Base-by-base conservation (phyloP, 2,888 invertebrate genomes). In the Coleophora flavipennella region DNA sequence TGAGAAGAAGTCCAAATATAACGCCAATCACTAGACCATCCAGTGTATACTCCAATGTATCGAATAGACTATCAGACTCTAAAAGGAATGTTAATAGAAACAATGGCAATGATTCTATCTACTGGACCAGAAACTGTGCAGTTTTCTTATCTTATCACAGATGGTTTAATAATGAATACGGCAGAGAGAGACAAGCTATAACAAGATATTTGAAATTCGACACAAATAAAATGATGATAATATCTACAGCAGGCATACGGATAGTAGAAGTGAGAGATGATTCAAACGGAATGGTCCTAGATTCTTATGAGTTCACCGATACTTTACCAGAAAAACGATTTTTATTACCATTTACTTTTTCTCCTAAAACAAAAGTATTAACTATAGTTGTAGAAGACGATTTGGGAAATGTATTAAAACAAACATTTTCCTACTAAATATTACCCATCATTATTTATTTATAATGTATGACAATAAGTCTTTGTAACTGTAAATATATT, bases 381-480 rank as follows among this genome's bases (percentile, higher is more conserved):
- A 87, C 86, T 34, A 85, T 91, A 54, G 86, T 91, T 39, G 89
- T 89, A 32, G 90, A 90, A 69, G 91, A 91, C 55, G 88, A 90
- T 48, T 67, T 86, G 48, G 91, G 91, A 51, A 89, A 89, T 62
- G 87, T 91, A 48, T 72, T 91, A 43, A 91, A 90, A 70, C 86
- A 88, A 62, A 85, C 87, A 51, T 84, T 88, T 70, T 85, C 88
- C 7, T 85, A 86, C 63, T 85, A 65, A 64, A 51, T 41, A 36
- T n/a, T n/a, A n/a, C n/a, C n/a, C n/a, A n/a, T n/a, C n/a, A 27
- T 38, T 36, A 40, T 43, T 35, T 50, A 54, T 41, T 55, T 52
- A 45, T 63, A 62, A 49, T 28, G 13, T 29, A 20, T 75, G 67
- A 86, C 77, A 78, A 76, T 75, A 76, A 57, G 59, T 20, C 20